Conservation (phyloP, 2,888 invertebrate genomes). For the Dendrolimus houi region DNA sequence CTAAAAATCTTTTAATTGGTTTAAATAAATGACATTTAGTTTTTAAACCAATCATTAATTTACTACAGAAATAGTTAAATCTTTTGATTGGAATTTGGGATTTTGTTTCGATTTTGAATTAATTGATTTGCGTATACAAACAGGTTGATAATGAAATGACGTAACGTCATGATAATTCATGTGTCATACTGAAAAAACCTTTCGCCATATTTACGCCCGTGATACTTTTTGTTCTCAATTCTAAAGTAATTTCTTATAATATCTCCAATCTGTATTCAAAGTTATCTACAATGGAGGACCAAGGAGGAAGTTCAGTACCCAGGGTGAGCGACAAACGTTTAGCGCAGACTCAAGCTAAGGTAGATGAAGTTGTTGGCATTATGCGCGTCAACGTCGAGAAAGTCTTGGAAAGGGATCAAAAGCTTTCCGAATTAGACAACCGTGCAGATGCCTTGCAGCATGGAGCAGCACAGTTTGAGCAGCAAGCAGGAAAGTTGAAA, state of each 20-base stretch:
- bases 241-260: neutral
- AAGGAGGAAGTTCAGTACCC: slow-evolving; percentile 65
- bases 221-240: neutral
- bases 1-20: neutral
- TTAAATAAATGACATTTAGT: neutral
- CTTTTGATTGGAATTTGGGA: neutral
- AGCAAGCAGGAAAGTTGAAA: slow-evolving; percentile 96
- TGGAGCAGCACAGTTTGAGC: slow-evolving; percentile 97
- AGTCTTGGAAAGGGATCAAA: slow-evolving; percentile 96
- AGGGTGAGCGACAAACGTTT: slow-evolving; percentile 69
- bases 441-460: slow-evolving; percentile 96
- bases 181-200: slow-evolving; percentile 21
- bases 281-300: slow-evolving; percentile 55
- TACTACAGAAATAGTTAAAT: neutral
- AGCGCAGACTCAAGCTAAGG: slow-evolving; percentile 72
- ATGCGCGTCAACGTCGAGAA: slow-evolving; percentile 98
- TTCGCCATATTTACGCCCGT: slow-evolving; percentile 28
- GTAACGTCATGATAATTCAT: slow-evolving; percentile 14
- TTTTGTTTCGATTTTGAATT: neutral
- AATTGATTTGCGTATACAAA: neutral
- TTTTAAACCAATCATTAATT: neutral
- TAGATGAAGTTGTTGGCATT: slow-evolving; percentile 88
- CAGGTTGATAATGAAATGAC: slow-evolving; percentile 2
- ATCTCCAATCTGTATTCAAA: neutral
- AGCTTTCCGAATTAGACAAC: slow-evolving; percentile 95